Percentiles rank a stretch among this genome's conserved stretches.
These are phyloP conservation scores for Elaeidobius kamerunicus DNA, from an alignment of 2,888 invertebrate genomes.

Conservation along the genomic window DNA sequence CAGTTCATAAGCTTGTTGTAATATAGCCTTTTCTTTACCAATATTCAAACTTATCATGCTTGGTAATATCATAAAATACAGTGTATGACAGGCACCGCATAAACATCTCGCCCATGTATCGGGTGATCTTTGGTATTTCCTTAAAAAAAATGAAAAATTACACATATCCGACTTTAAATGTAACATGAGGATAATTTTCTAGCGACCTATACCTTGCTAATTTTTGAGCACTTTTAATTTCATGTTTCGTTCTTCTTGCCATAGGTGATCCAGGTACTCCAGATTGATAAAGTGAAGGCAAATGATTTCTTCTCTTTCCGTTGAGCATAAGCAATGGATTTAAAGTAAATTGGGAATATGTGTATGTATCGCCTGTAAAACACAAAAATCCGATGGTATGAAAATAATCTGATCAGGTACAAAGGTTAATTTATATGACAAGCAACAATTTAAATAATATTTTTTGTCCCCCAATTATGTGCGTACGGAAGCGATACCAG, in stretches of 20 bases:
- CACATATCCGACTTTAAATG: too few relatives aligned
- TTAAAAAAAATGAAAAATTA: slow-evolving; percentile 29
- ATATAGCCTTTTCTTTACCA: slow-evolving; percentile 71
- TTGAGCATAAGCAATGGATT: slow-evolving; percentile 57
- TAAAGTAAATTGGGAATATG: slow-evolving; percentile 43
- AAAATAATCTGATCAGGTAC: too few relatives aligned
- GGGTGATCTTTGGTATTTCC: slow-evolving; percentile 54
- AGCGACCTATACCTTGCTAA: slow-evolving; percentile 64
- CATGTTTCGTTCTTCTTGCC: slow-evolving; percentile 91
- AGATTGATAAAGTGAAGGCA: slow-evolving; percentile 45
- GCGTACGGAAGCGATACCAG: too few relatives aligned
- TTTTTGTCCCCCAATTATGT: too few relatives aligned
- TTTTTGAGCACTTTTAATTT: slow-evolving; percentile 89
- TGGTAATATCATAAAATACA: slow-evolving; percentile 96
- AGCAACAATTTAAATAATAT: not conserved
- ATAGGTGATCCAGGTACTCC: slow-evolving; percentile 80
- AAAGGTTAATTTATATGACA: too few relatives aligned
- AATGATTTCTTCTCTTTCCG: slow-evolving; percentile 42
- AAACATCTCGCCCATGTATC: slow-evolving; percentile 92
- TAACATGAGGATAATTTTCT: too few relatives aligned
- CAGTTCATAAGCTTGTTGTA: slow-evolving; percentile 81
- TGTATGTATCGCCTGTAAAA: slow-evolving; percentile 32
- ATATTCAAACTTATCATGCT: slow-evolving; percentile 71
- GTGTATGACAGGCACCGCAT: slow-evolving; percentile 83
- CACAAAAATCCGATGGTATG: too few relatives aligned